Evolutionary conservation across 2,888 invertebrate species (phyloP), one percentile per base, ranked within the genome.

Genomic region (Sericinus montela): DNA sequence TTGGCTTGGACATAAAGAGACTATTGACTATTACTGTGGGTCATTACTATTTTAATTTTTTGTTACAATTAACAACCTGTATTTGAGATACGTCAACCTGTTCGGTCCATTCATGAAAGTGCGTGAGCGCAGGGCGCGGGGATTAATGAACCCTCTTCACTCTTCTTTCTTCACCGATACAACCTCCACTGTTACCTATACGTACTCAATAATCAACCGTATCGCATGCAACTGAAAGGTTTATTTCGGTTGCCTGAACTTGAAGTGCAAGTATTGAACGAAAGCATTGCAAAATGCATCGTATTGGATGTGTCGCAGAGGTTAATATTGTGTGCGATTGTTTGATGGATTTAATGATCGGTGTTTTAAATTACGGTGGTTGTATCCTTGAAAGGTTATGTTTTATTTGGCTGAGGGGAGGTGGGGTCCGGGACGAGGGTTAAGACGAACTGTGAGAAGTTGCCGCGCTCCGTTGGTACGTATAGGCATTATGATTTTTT

Each of bases 91-190:
- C 80, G 86, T 86, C 86, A 88, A 88, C 87, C 87, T 88, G 87
- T 87, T 87, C 79, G 80, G 78, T 75, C 83, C 87, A 88, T 88
- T 88, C 87, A 88, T 88, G 85, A 88, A 87, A 88, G 87, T 88
- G 87, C 87, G 87, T 85, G 87, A 72, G 85, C 86, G 86, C 87
- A 86, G 85, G 84, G 87, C 82, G 86, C 83, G 87, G 86, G 87
- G 87, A 86, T 87, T 87, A 86, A 88, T 86, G 86, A 84, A 85
- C 80, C 80, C 79, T 80, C 77, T 67, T 62, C 65, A 65, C 75
- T 61, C 77, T 67, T 67, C 75, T 72, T 72, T 66, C 70, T 63
- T 73, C 69, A 60, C 73, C 67, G 63, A 67, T 67, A 74, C 67
- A 80, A 65, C 81, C 79, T 80, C 9, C 42, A 32, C 11, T 14